Evolutionary conservation across 2,797 vertebrate genomes (phyloP), one percentile per base, ranked within the genome.

Genomic region (Acanthiza pusilla): DNA sequence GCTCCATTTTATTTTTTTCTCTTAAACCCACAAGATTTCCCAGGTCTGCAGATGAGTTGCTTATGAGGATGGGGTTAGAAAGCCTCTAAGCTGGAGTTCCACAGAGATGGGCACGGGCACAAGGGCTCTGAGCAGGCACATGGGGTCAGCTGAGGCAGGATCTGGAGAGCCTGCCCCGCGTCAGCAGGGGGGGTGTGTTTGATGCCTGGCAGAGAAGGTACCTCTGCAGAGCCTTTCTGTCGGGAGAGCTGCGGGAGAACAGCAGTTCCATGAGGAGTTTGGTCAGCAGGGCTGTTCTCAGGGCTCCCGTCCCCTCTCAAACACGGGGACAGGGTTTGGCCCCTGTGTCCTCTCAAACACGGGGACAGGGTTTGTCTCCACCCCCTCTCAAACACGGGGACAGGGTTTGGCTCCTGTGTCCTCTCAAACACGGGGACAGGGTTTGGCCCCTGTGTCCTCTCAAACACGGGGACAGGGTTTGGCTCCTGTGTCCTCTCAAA

Each of bases 81-180:
- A 72, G 43, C 26, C 15, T 3, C 25, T 58, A 9, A 72, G 74
- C 12, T 1, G 5, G 50, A 80, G 14, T 43, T 55, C 47, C 20
- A 8, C 1, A 5, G n/a, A 53, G 30, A 26, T 7, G 16, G 54
- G 47, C 30, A 74, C 40, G 1, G 11, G 36, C 29, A 89, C 18
- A 5, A 48, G 43, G 67, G 19, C 50, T 75, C 63, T 53, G 53
- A 67, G 34, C 4, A 47, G 32, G 18, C 23, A 34, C 38, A 32
- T 4, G 1, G 11, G 11, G 3, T 17, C 27, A 47, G 4, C 2
- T 91, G 50, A 71, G 32, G 38, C 5, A 12, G 51, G 15, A 68
- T 61, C 21, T 11, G 22, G 50, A 43, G n/a, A 53, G 1, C 7
- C 2, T 1, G 1, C 7, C 2, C 1, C 21, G 32, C 43, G 77